Percentiles rank a stretch among this genome's conserved stretches.
Conservation (phyloP, 2,113 vertebrate genomes). For the Probosciger aterrimus region DNA sequence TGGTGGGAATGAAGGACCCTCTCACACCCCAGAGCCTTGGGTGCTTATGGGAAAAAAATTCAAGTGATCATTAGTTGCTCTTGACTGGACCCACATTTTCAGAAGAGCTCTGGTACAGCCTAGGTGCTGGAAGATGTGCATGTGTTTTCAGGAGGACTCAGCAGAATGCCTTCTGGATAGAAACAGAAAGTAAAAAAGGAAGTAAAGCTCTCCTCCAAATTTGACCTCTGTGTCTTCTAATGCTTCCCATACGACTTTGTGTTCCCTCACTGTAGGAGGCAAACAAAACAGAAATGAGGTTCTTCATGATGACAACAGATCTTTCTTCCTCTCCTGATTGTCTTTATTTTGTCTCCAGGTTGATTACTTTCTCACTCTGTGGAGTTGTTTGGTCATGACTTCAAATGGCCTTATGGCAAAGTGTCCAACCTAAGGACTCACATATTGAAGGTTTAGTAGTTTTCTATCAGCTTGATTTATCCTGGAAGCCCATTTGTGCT, state of each 20-base stretch:
- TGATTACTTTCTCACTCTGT: neutral
- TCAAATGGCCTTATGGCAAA: neutral
- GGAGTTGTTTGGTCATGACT: neutral
- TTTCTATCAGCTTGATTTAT: neutral
- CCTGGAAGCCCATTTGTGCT: neutral
- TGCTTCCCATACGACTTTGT: neutral
- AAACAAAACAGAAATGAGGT: neutral
- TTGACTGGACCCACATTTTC: neutral
- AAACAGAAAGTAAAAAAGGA: neutral
- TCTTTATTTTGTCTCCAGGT: slow-evolving; percentile 1
- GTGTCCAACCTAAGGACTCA: neutral
- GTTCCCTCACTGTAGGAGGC: neutral
- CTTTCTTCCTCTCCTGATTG: neutral
- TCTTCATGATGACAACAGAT: neutral
- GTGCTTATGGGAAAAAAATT: neutral
- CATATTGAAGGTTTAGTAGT: neutral
- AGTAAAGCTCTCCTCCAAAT: neutral
- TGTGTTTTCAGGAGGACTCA: neutral
- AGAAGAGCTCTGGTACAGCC: neutral
- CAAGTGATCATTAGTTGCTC: neutral
- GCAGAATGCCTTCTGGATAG: neutral
- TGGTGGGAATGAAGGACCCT: neutral
- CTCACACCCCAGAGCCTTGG: neutral
- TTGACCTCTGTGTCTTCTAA: neutral
- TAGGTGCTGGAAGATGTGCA: neutral